Conservation (phyloP, 2,113 vertebrate species). For the Rhabdomys dilectus region DNA sequence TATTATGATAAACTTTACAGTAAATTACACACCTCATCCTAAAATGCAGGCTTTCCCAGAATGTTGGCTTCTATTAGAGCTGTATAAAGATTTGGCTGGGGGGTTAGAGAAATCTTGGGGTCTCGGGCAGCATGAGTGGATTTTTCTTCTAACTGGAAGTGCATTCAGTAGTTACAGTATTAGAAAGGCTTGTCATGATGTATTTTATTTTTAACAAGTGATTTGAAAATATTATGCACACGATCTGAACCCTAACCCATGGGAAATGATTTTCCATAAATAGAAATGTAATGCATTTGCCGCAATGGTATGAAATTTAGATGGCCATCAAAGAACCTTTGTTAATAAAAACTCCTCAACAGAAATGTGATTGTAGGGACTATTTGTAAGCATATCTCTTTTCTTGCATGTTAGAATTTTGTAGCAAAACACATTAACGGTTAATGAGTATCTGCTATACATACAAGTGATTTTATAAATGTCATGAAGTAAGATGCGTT, state of each 20-base stretch:
- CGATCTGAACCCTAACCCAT: slow-evolving; percentile 65
- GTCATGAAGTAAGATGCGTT: background rate
- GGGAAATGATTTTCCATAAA: slow-evolving; percentile 72
- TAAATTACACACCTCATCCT: slow-evolving; percentile 52
- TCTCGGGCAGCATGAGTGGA: background rate
- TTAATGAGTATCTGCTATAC: background rate
- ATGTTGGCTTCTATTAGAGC: background rate
- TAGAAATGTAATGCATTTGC: slow-evolving; percentile 65
- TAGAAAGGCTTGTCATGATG: slow-evolving; percentile 49
- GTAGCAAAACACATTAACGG: slow-evolving; percentile 37
- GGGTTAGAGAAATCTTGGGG: background rate
- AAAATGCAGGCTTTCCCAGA: slow-evolving; percentile 21
- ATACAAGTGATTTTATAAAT: slow-evolving; percentile 19
- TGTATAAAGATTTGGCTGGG: slow-evolving; percentile 6
- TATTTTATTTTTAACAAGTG: slow-evolving; percentile 68
- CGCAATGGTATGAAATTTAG: slow-evolving; percentile 55
- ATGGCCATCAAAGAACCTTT: slow-evolving; percentile 52
- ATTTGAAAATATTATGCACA: slow-evolving; percentile 71
- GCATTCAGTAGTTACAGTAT: slow-evolving; percentile 4
- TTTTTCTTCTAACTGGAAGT: slow-evolving; percentile 44
- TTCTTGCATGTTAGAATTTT: slow-evolving; percentile 47
- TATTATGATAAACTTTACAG: slow-evolving; percentile 62
- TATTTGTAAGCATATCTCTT: slow-evolving; percentile 13
- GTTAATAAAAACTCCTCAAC: slow-evolving; percentile 58
- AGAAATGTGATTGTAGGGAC: background rate